A percentile compares a stretch with the other conserved stretches of the same genome.
These are phyloP conservation scores for Synanthedon vespiformis DNA, from an alignment of 2,888 invertebrate species.

Conservation along the genomic window DNA sequence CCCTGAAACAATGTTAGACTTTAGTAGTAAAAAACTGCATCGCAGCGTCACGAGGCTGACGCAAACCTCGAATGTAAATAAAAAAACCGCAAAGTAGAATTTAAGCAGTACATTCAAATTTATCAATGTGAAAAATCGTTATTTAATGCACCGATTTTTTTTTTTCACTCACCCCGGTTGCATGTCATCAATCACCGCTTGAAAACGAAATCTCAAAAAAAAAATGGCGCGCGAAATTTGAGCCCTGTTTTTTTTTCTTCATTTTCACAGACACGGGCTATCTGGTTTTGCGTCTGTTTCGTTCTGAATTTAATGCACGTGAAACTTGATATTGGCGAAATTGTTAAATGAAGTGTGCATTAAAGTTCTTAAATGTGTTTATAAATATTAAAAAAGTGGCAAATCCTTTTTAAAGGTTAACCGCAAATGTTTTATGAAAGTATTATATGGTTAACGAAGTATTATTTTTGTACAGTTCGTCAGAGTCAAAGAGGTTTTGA, in stretches of 20 bases:
- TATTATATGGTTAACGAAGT: no score
- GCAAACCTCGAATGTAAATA: no score
- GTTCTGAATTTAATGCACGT: constrained; percentile 10
- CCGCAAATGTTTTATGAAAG: neutral
- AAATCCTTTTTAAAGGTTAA: neutral
- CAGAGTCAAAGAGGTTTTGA: no score
- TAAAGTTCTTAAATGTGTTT: constrained; percentile 11
- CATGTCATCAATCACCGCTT: constrained; percentile 36
- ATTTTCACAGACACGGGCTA: constrained; percentile 20
- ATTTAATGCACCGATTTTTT: constrained; percentile 42
- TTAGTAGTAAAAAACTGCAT: no score
- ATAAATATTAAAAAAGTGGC: constrained; percentile 4
- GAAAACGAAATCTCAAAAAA: constrained; percentile 32
- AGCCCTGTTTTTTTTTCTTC: constrained; percentile 9
- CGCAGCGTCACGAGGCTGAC: no score
- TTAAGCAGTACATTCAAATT: constrained; percentile 20
- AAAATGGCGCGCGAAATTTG: constrained; percentile 26
- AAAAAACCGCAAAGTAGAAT: neutral
- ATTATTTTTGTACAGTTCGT: no score
- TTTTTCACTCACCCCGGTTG: constrained; percentile 24
- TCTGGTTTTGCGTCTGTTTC: constrained; percentile 28
- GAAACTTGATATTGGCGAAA: constrained; percentile 20
- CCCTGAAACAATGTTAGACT: no score
- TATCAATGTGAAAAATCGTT: constrained; percentile 51
- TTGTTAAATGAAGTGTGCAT: constrained; percentile 28